Conservation (phyloP, 2,113 vertebrate genomes). For the Danionella cerebrum region DNA sequence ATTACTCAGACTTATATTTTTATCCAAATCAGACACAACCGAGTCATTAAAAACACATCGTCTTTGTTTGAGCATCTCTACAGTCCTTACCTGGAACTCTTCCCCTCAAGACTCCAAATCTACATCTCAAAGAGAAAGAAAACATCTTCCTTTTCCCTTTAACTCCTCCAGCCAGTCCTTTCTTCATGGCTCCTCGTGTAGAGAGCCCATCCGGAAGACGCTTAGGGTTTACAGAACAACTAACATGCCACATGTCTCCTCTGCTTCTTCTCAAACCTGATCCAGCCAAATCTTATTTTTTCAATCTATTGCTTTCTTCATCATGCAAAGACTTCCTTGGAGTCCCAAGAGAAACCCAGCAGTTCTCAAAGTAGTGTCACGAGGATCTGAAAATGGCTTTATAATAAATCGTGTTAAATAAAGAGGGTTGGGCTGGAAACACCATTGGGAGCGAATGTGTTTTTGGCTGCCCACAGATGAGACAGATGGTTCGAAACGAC, state of each 20-base stretch:
- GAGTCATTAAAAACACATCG: too few relatives aligned
- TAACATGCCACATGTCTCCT: conserved; percentile 50
- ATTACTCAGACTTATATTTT: too few relatives aligned
- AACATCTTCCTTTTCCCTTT: conserved; percentile 61
- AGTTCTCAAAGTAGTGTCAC: not conserved
- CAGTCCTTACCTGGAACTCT: conserved; percentile 56
- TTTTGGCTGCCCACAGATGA: conserved; percentile 16
- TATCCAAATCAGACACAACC: too few relatives aligned
- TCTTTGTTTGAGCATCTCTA: too few relatives aligned
- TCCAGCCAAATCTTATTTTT: conserved; percentile 23
- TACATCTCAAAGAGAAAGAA: conserved; percentile 63
- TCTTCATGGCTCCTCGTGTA: conserved; percentile 45
- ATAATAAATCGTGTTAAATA: not conserved
- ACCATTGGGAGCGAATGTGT: not conserved
- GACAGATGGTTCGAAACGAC: conserved; percentile 37
- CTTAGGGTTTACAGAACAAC: conserved; percentile 42
- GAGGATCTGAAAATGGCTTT: not conserved
- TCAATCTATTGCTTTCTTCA: not conserved
- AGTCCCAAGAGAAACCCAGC: not conserved
- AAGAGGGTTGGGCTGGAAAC: not conserved
- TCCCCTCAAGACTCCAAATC: conserved; percentile 61
- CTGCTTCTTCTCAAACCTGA: not conserved
- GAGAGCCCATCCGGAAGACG: conserved; percentile 48
- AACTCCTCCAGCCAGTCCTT: conserved; percentile 35
- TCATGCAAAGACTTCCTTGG: not conserved